Percentiles rank a stretch among this genome's conserved stretches.
Conservation (phyloP, 2,888 invertebrate genomes). For the Pyrgus malvae region DNA sequence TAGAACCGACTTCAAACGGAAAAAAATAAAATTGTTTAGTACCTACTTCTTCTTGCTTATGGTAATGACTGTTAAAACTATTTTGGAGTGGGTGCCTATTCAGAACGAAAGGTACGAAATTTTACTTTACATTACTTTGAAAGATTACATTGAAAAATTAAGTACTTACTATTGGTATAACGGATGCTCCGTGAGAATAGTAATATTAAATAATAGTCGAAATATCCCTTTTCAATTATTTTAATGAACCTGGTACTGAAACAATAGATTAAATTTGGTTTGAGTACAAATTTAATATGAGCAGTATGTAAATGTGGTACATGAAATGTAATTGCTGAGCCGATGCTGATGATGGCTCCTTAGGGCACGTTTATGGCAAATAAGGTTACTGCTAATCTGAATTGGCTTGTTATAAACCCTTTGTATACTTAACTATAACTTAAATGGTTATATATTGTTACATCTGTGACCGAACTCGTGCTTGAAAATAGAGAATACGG, state of each 20-base stretch:
- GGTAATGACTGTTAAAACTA: too few relatives aligned
- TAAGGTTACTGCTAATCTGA: conserved; percentile 9
- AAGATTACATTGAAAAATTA: too few relatives aligned
- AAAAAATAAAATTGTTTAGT: too few relatives aligned
- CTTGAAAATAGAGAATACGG: too few relatives aligned
- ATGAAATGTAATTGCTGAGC: conserved; percentile 27
- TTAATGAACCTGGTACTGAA: neutral
- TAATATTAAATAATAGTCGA: neutral
- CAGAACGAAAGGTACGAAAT: too few relatives aligned
- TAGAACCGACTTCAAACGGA: too few relatives aligned
- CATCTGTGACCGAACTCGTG: neutral
- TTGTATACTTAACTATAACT: neutral
- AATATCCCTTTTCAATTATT: neutral
- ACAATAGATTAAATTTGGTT: conserved; percentile 22
- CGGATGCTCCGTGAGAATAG: too few relatives aligned
- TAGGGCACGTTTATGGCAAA: conserved; percentile 25
- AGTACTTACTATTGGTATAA: neutral
- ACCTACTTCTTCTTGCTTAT: too few relatives aligned
- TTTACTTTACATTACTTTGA: too few relatives aligned
- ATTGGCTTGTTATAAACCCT: conserved; percentile 5
- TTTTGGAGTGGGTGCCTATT: too few relatives aligned
- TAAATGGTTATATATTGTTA: neutral
- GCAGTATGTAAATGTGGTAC: conserved; percentile 22
- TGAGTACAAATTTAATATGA: conserved; percentile 25
- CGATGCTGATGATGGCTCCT: conserved; percentile 25